Conservation (phyloP, 2,888 invertebrate species). For the Drosophila picticornis region DNA sequence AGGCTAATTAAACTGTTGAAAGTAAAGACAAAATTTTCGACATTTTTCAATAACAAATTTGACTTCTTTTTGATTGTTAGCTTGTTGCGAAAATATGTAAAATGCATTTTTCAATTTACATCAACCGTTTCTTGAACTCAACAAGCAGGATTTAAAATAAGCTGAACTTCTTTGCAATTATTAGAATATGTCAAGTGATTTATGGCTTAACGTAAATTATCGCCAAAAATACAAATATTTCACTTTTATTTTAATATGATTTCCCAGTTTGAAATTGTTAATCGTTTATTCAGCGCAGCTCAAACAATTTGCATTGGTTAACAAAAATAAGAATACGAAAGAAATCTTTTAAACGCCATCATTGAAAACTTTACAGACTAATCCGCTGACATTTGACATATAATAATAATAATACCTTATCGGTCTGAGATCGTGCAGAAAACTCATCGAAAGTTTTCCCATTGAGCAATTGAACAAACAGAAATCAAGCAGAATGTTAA, state of each 20-base stretch:
- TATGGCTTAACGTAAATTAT: not conserved
- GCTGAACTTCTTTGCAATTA: not conserved
- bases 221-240: not conserved
- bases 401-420: constrained; percentile 14
- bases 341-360: not conserved
- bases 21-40: not conserved
- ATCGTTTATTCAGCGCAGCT: not conserved
- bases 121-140: not conserved
- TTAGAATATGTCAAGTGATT: not conserved
- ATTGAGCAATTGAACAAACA: constrained; percentile 34
- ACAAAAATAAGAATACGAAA: not conserved
- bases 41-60: not conserved
- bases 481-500: constrained; percentile 21
- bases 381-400: constrained; percentile 22
- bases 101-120: not conserved
- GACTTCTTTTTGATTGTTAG: not conserved
- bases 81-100: not conserved
- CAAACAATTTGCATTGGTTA: not conserved
- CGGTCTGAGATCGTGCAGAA: constrained; percentile 6
- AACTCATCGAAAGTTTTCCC: constrained; percentile 36
- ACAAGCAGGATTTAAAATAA: not conserved
- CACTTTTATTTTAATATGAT: not conserved
- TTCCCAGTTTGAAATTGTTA: not conserved
- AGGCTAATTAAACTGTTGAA: not conserved
- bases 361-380: constrained; percentile 46